Conservation (phyloP, 2,888 invertebrate genomes). For the Steinernema hermaphroditum region DNA sequence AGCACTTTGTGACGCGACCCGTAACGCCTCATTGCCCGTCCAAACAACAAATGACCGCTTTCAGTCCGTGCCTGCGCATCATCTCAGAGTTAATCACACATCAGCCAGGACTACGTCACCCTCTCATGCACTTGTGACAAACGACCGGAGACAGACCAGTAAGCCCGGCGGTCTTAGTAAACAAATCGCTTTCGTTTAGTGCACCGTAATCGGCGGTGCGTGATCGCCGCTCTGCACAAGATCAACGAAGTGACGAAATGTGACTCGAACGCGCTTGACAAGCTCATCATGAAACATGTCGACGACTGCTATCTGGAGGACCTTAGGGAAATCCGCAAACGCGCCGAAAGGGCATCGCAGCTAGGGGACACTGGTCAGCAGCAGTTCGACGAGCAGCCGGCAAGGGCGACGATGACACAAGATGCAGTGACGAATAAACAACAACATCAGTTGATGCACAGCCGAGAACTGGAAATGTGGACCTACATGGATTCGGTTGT, state of each 20-base stretch:
- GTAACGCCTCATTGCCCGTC: neutral
- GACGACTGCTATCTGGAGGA: slow-evolving; percentile 47
- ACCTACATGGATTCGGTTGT: slow-evolving; percentile 57
- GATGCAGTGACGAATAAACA: neutral
- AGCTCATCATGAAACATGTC: slow-evolving; percentile 37
- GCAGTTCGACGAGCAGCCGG: slow-evolving; percentile 11
- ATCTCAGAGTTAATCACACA: slow-evolving; percentile 5
- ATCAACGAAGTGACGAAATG: slow-evolving; percentile 38
- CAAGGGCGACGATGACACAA: neutral
- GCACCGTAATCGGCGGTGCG: slow-evolving; percentile 55
- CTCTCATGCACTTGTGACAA: slow-evolving; percentile 8
- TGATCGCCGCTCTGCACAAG: slow-evolving; percentile 45
- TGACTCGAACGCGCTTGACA: slow-evolving; percentile 16
- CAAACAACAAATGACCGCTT: neutral
- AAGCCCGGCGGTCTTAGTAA: neutral
- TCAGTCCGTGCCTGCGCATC: neutral
- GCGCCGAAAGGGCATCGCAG: slow-evolving; percentile 7
- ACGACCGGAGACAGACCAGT: neutral
- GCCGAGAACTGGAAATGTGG: slow-evolving; percentile 47
- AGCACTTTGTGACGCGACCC: too few species aligned
- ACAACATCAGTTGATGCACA: neutral
- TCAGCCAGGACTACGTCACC: neutral
- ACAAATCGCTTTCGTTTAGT: slow-evolving; percentile 40
- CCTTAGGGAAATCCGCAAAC: slow-evolving; percentile 28
- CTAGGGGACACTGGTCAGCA: neutral